Evolutionary conservation across 2,888 invertebrate species (phyloP), one percentile per base, ranked within the genome.

Genomic region (Helleia helle): DNA sequence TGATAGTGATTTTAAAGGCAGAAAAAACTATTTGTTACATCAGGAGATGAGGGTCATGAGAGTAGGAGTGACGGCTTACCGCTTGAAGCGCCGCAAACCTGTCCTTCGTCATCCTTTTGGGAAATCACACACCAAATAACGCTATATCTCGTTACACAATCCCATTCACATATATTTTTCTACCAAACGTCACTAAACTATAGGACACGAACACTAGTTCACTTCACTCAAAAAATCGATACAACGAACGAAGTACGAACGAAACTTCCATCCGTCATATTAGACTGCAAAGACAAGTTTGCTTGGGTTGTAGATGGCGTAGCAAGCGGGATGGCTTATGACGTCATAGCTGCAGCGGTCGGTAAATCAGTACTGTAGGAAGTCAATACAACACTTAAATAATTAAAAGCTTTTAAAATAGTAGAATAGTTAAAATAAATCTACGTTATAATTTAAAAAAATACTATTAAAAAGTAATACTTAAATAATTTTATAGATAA

Each of bases 11-110:
- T 77, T 75, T 74, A 76, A 79, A 76, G 80, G 73, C 80, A 80
- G 57, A 59, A 52, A 62, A 71, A 69, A 66, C 74, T 71, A 73
- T 72, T 73, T 71, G 73, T 67, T 77, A 70, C 50, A 62, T 59
- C 45, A 63, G 62, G 57, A 59, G 58, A 55, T 58, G 60, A 64
- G 64, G 34, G 18, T 34, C 34, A 34, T 34, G 18, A 64, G 48
- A 69, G 60, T 52, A 63, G 60, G 22, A 56, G 54, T 54, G 54
- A 58, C 53, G 63, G 79, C 93, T 91, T 88, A 94, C 94, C 91
- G 95, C 95, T 88, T 94, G 94, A 70, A 96, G 91, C 86, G 95
- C 96, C 88, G 95, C 95, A 90, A 96, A 92, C 92, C 95, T 95
- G 90, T 96, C 96, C 91, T 96, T 96, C 88, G 95, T 95, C 95